A percentile compares a stretch with the other conserved stretches of the same genome.
Conservation (phyloP, 2,113 vertebrate species). For the Anolis carolinensis region DNA sequence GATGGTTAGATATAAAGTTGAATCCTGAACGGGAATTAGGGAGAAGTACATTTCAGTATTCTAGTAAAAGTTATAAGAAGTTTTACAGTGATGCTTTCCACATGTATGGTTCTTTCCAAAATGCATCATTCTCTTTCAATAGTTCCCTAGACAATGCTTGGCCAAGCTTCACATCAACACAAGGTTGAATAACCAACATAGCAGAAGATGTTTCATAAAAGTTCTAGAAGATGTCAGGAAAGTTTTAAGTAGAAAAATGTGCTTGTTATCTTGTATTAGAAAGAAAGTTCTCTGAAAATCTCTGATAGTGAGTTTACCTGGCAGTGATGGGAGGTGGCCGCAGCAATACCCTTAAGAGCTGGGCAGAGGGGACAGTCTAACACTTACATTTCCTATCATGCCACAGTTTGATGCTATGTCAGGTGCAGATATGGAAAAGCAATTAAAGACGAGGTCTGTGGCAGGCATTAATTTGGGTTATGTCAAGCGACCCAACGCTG, state of each 20-base stretch:
- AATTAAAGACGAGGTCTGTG: not conserved
- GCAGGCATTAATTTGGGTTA: not conserved
- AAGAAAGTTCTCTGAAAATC: not conserved
- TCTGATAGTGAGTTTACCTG: not conserved
- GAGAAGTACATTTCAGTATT: conserved; percentile 38
- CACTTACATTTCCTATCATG: not conserved
- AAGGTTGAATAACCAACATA: not conserved
- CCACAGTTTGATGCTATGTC: not conserved
- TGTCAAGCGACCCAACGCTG: not conserved
- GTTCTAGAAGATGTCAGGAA: accelerated
- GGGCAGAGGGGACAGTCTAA: not conserved
- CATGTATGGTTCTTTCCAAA: conserved; percentile 39
- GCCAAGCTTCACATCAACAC: not conserved
- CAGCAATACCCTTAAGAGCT: not conserved
- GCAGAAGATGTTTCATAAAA: not conserved
- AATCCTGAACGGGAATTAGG: conserved; percentile 57
- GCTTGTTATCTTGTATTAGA: accelerated
- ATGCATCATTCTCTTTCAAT: conserved; percentile 37
- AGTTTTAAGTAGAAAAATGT: accelerated
- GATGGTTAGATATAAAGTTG: conserved; percentile 38
- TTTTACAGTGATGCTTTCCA: conserved; percentile 35
- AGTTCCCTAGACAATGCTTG: conserved; percentile 9
- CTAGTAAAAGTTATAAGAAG: conserved; percentile 28
- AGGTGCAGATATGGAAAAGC: not conserved
- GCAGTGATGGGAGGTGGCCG: not conserved